A percentile compares a stretch with the other conserved stretches of the same genome.
These are phyloP conservation scores for Lateolabrax maculatus DNA, from an alignment of 2,797 vertebrate species.

Conservation along the genomic window DNA sequence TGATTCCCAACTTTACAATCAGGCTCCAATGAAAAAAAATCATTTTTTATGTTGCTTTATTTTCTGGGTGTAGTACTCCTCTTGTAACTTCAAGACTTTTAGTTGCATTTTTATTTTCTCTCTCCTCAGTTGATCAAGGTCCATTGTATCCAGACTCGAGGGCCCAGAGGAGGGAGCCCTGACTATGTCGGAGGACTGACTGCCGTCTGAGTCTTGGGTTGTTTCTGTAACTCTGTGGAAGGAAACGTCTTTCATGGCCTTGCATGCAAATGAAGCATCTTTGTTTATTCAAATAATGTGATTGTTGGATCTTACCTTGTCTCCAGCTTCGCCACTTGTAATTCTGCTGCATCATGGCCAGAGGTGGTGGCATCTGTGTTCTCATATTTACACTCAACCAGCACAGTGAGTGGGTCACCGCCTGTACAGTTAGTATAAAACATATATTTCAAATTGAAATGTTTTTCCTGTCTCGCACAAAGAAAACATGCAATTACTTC, in stretches of 20 bases:
- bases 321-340: accelerated
- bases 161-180: not conserved
- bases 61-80: constrained; percentile 57
- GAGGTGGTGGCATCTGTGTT: not conserved
- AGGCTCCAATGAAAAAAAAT: not conserved
- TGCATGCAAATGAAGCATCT: not conserved
- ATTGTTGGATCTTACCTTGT: constrained; percentile 6
- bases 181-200: too few relatives aligned
- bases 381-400: not conserved
- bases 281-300: not conserved
- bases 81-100: constrained; percentile 59
- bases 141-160: constrained; percentile 24
- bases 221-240: constrained; percentile 8
- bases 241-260: not conserved
- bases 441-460: not conserved
- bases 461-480: not conserved
- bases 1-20: not conserved
- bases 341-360: not conserved
- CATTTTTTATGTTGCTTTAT: constrained; percentile 7
- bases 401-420: accelerated
- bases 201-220: not conserved
- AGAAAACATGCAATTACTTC: not conserved
- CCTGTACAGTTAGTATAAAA: not conserved
- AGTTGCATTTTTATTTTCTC: constrained; percentile 63
- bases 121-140: constrained; percentile 42